phyloP scores from a whole-genome alignment of 2,113 vertebrate species.

The Prinia subflava region DNA sequence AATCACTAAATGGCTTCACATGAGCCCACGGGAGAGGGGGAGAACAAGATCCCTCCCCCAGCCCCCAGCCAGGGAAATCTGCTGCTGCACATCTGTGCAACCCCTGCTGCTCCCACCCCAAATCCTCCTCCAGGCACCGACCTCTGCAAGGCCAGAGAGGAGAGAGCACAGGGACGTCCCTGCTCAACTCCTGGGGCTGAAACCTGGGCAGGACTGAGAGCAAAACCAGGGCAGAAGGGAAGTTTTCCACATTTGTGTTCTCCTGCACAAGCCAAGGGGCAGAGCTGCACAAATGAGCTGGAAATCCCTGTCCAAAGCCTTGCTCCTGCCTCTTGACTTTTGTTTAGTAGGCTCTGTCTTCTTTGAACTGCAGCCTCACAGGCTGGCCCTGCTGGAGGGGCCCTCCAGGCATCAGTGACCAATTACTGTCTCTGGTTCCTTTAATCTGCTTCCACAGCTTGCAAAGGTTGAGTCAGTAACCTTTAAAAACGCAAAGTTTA shows the following conservation, averaged over 20 bases:
- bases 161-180: fast-evolving
- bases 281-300: background rate
- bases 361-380: fast-evolving
- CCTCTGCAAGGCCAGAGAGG: fast-evolving
- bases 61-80: background rate
- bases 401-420: background rate
- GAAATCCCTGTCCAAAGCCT: background rate
- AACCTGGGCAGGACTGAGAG: too few relatives aligned
- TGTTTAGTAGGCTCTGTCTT: background rate
- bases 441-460: background rate
- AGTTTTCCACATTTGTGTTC: fast-evolving
- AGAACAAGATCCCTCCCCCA: background rate
- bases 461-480: background rate
- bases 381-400: background rate
- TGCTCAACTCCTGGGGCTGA: background rate
- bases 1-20: background rate
- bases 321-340: background rate
- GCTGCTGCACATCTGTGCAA: background rate
- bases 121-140: fast-evolving
- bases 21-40: fast-evolving
- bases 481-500: background rate
- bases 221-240: background rate
- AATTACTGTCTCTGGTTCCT: background rate
- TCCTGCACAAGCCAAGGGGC: background rate
- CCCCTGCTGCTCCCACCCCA: background rate